Evolutionary conservation across 2,797 vertebrate genomes (phyloP).

Genomic region (Poeciliopsis paucimaculata): DNA sequence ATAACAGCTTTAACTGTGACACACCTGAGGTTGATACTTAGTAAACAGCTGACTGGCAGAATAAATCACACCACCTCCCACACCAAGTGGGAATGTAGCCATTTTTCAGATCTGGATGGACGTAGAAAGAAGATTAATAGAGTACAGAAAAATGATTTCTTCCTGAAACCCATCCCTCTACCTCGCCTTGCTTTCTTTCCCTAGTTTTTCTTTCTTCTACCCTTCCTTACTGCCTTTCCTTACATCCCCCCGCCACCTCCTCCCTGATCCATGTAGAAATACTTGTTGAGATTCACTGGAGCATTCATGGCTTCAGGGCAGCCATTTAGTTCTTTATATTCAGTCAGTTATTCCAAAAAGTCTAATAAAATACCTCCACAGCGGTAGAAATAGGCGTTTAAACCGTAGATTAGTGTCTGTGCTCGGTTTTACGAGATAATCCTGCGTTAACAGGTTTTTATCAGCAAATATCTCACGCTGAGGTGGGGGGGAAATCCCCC

Average conservation of each 20-base stretch:
- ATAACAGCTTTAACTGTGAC: slow-evolving; percentile 8
- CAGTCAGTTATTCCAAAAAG: slow-evolving; percentile 1
- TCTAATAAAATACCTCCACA: not conserved
- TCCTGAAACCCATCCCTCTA: not conserved
- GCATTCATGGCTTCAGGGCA: slow-evolving; percentile 3
- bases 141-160: not conserved
- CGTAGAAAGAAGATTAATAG: not conserved
- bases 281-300: slow-evolving; percentile 1
- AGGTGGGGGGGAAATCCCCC: too few species aligned
- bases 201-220: not conserved
- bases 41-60: slow-evolving; percentile 11
- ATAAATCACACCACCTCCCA: not conserved
- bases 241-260: too few species aligned
- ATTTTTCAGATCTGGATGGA: not conserved
- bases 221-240: not conserved
- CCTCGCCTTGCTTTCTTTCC: not conserved
- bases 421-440: not conserved
- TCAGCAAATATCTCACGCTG: not conserved
- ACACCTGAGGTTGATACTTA: slow-evolving; percentile 38
- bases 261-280: not conserved
- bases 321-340: slow-evolving; percentile 1
- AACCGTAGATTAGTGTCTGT: not conserved
- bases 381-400: not conserved
- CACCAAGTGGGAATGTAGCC: not conserved
- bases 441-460: not conserved